phyloP scores from a whole-genome alignment of 2,797 vertebrate species.

The Hippopotamyrus pictus region DNA sequence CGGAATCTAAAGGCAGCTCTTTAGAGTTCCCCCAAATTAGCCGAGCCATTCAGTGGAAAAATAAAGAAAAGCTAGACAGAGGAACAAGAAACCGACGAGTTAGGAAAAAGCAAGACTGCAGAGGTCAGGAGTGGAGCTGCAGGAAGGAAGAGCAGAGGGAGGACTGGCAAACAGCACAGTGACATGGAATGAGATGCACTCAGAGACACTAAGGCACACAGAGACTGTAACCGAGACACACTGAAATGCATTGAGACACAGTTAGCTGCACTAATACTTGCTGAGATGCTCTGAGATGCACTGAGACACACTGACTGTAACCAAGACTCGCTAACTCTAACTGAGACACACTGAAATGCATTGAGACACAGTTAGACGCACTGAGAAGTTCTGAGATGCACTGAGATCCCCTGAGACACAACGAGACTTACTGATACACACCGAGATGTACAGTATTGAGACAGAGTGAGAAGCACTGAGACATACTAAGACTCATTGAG shows the following conservation, averaged over 20 bases:
- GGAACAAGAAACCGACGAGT: slow-evolving; percentile 45
- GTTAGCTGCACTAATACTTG: neutral
- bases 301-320: neutral
- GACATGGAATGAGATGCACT: neutral
- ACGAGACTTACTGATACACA: neutral
- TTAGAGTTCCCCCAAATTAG: slow-evolving; percentile 62
- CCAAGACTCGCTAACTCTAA: neutral
- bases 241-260: neutral
- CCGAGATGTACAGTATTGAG: neutral
- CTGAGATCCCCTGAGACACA: neutral
- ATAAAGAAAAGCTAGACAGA: slow-evolving; percentile 73
- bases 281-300: neutral
- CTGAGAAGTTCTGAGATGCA: neutral
- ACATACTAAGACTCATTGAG: neutral
- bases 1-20: slow-evolving; percentile 68
- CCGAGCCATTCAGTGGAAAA: slow-evolving; percentile 72
- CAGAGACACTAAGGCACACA: neutral
- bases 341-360: neutral
- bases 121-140: neutral
- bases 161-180: neutral
- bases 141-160: neutral
- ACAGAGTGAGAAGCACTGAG: neutral
- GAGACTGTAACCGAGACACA: neutral
- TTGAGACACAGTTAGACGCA: neutral
- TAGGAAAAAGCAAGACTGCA: slow-evolving; percentile 60